Conservation (phyloP, 1,140 invertebrate genomes). For the Scylla paramamosain region DNA sequence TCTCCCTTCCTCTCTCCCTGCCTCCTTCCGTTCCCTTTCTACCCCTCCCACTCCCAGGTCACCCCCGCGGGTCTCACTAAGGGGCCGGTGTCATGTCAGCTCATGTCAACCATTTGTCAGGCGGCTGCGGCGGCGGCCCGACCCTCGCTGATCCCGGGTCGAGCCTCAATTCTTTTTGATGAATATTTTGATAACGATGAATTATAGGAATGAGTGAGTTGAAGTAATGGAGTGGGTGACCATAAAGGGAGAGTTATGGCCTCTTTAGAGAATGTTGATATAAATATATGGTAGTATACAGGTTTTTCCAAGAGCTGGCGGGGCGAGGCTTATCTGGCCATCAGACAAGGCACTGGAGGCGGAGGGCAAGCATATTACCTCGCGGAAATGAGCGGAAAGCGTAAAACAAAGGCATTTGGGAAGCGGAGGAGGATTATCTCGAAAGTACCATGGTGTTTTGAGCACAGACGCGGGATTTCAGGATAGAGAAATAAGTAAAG, state of each 20-base stretch:
- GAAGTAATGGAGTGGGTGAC: slow-evolving; percentile 61
- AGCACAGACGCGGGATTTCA: background rate
- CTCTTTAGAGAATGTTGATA: slow-evolving; percentile 68
- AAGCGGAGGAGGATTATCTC: background rate
- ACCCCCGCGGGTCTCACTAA: slow-evolving; percentile 26
- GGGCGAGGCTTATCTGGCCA: slow-evolving; percentile 55
- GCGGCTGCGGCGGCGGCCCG: slow-evolving; percentile 6
- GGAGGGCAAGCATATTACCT: slow-evolving; percentile 9
- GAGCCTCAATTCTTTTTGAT: slow-evolving; percentile 57
- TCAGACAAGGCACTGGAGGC: slow-evolving; percentile 28
- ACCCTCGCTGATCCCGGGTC: slow-evolving; percentile 13
- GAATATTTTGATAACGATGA: slow-evolving; percentile 73
- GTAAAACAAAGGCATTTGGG: background rate
- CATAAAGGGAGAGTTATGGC: slow-evolving; percentile 70
- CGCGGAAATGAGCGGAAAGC: background rate
- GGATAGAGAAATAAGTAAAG: slow-evolving; percentile 1
- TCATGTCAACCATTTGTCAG: slow-evolving; percentile 70
- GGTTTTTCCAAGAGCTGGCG: slow-evolving; percentile 12
- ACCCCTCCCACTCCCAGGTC: background rate
- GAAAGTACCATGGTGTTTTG: background rate
- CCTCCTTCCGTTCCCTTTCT: background rate
- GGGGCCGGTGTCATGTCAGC: slow-evolving; percentile 58
- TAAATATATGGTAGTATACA: slow-evolving; percentile 66
- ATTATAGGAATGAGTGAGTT: slow-evolving; percentile 67
- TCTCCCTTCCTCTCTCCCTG: background rate